phyloP scores from a whole-genome alignment of 2,797 vertebrate genomes.

The Anguilla anguilla region DNA sequence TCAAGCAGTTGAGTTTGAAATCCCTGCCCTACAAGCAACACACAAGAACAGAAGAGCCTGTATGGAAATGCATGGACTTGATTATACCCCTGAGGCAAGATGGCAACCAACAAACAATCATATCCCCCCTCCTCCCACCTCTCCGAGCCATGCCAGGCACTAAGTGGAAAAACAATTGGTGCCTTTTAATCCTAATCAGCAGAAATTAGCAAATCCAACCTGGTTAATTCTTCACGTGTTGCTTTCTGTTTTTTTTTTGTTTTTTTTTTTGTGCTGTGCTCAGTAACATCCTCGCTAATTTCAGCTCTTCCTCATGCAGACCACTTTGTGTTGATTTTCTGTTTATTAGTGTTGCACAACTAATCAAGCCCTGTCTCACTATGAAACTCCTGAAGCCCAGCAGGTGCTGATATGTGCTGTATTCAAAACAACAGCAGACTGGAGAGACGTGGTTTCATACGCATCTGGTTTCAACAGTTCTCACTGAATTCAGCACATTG shows the following conservation, averaged over 20 bases:
- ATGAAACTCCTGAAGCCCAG: conserved; percentile 24
- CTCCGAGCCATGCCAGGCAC: background rate
- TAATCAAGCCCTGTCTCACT: conserved; percentile 51
- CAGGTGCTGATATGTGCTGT: conserved; percentile 56
- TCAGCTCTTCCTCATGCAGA: conserved; percentile 47
- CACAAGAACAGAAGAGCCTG: background rate
- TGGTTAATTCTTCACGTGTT: background rate
- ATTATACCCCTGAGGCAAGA: conserved; percentile 5
- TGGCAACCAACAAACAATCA: conserved; percentile 15
- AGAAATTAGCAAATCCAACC: conserved; percentile 13
- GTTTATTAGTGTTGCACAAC: conserved; percentile 55
- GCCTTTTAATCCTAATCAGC: conserved; percentile 16
- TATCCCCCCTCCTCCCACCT: background rate
- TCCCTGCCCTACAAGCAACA: background rate
- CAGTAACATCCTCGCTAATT: conserved; percentile 21
- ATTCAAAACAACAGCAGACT: conserved; percentile 48
- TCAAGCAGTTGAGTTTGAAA: background rate
- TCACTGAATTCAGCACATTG: conserved; percentile 50
- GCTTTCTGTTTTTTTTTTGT: background rate
- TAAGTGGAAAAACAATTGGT: background rate
- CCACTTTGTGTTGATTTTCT: conserved; percentile 57
- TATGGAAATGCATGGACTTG: background rate
- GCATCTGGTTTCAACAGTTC: conserved; percentile 33
- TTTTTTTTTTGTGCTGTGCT: background rate
- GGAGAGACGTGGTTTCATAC: conserved; percentile 48